phyloP scores from a whole-genome alignment of 1,140 invertebrate genomes.

The Cydia strobilella region DNA sequence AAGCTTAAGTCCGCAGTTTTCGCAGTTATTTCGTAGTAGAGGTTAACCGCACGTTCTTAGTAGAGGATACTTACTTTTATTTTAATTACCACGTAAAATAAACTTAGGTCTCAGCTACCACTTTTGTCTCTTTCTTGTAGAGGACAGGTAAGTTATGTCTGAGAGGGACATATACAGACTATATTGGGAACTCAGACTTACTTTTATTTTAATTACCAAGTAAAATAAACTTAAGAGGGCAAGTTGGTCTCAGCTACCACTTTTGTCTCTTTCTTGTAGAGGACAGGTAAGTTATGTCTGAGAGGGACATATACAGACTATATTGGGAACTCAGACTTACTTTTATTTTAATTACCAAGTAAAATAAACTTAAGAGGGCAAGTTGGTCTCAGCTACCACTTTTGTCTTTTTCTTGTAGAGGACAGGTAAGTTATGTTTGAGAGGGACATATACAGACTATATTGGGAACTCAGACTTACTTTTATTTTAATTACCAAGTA shows the following conservation, averaged over 20 bases:
- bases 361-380: neutral
- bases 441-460: no score
- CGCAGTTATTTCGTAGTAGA: neutral
- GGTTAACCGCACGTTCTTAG: constrained; percentile 13
- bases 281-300: no score
- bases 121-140: no score
- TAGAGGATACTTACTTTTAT: neutral
- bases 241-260: neutral
- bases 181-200: neutral
- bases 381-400: neutral
- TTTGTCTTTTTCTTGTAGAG: no score
- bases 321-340: neutral
- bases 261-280: no score
- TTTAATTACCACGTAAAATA: neutral
- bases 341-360: neutral
- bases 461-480: neutral
- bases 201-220: neutral
- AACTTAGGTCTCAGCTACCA: neutral
- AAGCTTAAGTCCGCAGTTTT: neutral
- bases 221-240: neutral
- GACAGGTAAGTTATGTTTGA: no score
- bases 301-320: no score
- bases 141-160: no score
- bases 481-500: neutral
- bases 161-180: no score